Conservation (phyloP, 1,140 invertebrate genomes). For the Pseudomyrmex dendroicus region DNA sequence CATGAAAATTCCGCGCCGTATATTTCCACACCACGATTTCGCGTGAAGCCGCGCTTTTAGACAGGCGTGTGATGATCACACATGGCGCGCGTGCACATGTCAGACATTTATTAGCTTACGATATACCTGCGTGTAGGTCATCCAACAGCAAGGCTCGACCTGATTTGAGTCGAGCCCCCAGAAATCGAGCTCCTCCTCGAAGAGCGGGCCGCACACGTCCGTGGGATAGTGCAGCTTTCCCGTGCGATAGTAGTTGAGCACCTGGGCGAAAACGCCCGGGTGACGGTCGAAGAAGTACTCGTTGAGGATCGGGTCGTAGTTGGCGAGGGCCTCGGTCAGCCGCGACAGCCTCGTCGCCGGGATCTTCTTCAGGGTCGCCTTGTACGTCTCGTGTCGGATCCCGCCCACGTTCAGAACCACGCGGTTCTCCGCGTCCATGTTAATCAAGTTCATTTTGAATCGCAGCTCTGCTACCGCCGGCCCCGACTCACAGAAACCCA, state of each 20-base stretch:
- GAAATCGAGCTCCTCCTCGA: slow-evolving; percentile 98
- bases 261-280: slow-evolving; percentile 98
- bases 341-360: slow-evolving; percentile 95
- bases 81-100: not conserved
- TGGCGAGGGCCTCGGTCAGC: slow-evolving; percentile 95
- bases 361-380: slow-evolving; percentile 96
- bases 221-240: slow-evolving; percentile 99
- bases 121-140: slow-evolving; percentile 98
- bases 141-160: slow-evolving; percentile 99
- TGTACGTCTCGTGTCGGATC: slow-evolving; percentile 98
- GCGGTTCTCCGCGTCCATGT: slow-evolving; percentile 88
- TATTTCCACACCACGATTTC: not conserved
- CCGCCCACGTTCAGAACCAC: slow-evolving; percentile 99
- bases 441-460: slow-evolving; percentile 83
- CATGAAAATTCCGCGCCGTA: not conserved
- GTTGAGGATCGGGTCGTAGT: slow-evolving; percentile 98
- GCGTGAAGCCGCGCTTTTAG: slow-evolving; percentile 23
- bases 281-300: slow-evolving; percentile 99
- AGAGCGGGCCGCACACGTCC: slow-evolving; percentile 98
- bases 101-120: slow-evolving; percentile 6
- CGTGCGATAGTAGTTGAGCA: slow-evolving; percentile 96
- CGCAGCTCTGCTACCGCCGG: slow-evolving; percentile 83
- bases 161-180: slow-evolving; percentile 98
- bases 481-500: slow-evolving; percentile 76
- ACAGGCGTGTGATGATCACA: slow-evolving; percentile 5